Evolutionary conservation across 2,797 vertebrate species (phyloP).

Genomic region (Melanotaenia nigrans): DNA sequence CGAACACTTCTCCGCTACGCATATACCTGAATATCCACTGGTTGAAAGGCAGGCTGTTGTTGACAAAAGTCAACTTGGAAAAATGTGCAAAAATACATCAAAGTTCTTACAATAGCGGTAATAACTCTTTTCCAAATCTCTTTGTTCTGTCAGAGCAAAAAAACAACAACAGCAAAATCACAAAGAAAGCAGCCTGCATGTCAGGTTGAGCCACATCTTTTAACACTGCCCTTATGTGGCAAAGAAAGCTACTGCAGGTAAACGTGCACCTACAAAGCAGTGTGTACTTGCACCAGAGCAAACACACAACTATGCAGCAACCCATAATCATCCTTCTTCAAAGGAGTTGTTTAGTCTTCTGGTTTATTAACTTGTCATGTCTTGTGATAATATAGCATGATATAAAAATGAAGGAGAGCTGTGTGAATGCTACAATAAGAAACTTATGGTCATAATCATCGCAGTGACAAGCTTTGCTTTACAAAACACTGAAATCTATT

Average conservation of each 20-base stretch:
- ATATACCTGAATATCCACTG: too few species aligned
- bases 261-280: background rate
- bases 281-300: background rate
- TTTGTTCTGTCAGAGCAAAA: background rate
- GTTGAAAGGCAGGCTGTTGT: too few species aligned
- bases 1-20: too few species aligned
- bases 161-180: background rate
- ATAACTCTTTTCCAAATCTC: too few species aligned
- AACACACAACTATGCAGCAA: background rate
- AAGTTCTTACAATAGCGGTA: background rate
- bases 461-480: background rate
- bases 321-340: background rate
- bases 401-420: background rate
- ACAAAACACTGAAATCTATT: background rate
- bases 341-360: background rate
- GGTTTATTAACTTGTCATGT: background rate
- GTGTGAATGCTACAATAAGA: background rate
- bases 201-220: background rate
- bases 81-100: background rate
- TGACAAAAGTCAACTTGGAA: too few species aligned
- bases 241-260: background rate
- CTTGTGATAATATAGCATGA: background rate
- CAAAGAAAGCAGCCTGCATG: background rate
- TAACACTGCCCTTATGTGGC: background rate
- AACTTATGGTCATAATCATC: background rate